phyloP scores from a whole-genome alignment of 1,140 invertebrate genomes.

The Drosophila nannoptera region DNA sequence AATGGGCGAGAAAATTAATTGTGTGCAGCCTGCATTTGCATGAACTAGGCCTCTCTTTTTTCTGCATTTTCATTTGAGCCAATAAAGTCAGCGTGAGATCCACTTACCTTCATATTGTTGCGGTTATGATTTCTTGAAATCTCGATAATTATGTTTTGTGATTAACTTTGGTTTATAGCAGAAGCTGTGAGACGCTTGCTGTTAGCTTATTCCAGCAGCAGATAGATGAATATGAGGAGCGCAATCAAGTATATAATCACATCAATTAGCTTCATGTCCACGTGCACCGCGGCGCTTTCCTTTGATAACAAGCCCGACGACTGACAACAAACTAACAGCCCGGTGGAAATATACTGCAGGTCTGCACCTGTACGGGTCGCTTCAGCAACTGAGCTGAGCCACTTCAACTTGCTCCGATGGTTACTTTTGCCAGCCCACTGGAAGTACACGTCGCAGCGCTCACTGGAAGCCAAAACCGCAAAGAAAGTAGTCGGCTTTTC shows the following conservation, averaged over 20 bases:
- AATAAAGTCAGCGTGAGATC: slow-evolving; percentile 37
- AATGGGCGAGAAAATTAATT: slow-evolving; percentile 35
- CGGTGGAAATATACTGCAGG: slow-evolving; percentile 35
- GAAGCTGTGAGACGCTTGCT: neutral
- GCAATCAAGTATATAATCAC: slow-evolving; percentile 77
- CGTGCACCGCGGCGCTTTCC: slow-evolving; percentile 67
- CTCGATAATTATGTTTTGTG: too few species aligned
- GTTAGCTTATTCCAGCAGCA: slow-evolving; percentile 68
- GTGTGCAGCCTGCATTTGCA: slow-evolving; percentile 36
- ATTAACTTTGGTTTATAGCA: too few species aligned
- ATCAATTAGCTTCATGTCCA: slow-evolving; percentile 78
- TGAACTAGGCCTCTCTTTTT: slow-evolving; percentile 35
- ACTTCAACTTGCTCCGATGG: slow-evolving; percentile 29
- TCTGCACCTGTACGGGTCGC: slow-evolving; percentile 68
- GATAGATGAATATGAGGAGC: slow-evolving; percentile 74
- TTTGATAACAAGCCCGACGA: slow-evolving; percentile 17
- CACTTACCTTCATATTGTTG: slow-evolving; percentile 62
- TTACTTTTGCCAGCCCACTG: slow-evolving; percentile 48
- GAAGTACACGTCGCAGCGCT: slow-evolving; percentile 40
- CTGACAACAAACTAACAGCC: slow-evolving; percentile 8
- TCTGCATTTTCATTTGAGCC: slow-evolving; percentile 52
- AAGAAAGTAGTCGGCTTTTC: slow-evolving; percentile 72
- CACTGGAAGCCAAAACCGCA: slow-evolving; percentile 41
- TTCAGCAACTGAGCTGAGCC: slow-evolving; percentile 56
- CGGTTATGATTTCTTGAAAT: neutral